These are phyloP conservation scores for Notechis scutatus DNA, from an alignment of 2,113 vertebrate genomes.

Conservation along the genomic window DNA sequence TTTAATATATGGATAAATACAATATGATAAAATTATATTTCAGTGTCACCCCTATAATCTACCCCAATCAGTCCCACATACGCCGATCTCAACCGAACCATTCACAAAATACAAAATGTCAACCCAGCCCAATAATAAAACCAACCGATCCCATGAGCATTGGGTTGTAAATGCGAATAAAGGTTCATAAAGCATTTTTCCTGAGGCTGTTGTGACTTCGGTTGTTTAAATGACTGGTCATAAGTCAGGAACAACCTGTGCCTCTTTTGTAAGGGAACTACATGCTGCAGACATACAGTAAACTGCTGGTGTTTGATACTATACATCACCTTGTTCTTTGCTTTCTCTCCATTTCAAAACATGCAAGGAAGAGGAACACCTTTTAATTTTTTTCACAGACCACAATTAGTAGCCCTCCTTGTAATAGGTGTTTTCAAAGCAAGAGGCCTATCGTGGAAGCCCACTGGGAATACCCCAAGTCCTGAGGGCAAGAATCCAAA, in stretches of 20 bases:
- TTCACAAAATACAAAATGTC: background rate
- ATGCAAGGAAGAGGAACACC: background rate
- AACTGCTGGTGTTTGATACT: background rate
- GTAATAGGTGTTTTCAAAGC: background rate
- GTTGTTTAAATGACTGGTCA: too few species aligned
- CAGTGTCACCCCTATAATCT: too few species aligned
- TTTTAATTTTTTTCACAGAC: background rate
- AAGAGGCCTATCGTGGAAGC: background rate
- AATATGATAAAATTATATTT: too few species aligned
- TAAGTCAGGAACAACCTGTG: background rate
- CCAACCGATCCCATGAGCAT: background rate
- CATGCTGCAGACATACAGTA: too few species aligned
- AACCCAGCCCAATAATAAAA: background rate
- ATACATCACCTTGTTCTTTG: background rate
- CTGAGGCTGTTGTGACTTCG: too few species aligned
- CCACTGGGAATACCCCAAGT: background rate
- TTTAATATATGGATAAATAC: too few species aligned
- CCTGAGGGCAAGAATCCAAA: background rate
- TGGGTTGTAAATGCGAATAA: too few species aligned
- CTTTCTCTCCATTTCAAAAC: background rate
- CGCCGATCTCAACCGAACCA: too few species aligned
- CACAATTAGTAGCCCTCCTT: background rate
- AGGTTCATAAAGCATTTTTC: too few species aligned
- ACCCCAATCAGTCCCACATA: too few species aligned
- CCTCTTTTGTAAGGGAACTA: background rate